These are phyloP conservation scores for Melierax canorus DNA, from an alignment of 2,113 vertebrate genomes.

Conservation along the genomic window DNA sequence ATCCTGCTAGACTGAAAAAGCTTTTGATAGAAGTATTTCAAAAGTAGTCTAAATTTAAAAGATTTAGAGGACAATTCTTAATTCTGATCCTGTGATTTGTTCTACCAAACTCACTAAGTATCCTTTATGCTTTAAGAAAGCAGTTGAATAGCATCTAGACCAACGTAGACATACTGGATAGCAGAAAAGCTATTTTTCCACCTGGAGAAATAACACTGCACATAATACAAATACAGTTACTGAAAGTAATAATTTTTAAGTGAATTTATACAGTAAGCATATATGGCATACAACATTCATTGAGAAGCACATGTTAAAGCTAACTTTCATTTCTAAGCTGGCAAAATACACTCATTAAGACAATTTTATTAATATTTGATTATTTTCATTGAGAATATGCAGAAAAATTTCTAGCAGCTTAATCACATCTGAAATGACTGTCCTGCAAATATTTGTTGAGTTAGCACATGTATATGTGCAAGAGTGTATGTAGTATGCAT, in stretches of 20 bases:
- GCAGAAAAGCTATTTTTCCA: not conserved
- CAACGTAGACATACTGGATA: not conserved
- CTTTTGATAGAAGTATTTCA: not conserved
- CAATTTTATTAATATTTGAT: not conserved
- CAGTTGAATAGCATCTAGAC: not conserved
- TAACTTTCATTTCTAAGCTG: not conserved
- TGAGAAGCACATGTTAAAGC: not conserved
- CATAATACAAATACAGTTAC: not conserved
- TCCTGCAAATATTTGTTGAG: not conserved
- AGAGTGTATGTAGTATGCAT: accelerated
- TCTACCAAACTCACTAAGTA: not conserved
- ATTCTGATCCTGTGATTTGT: not conserved
- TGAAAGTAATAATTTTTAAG: not conserved
- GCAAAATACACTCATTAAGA: not conserved
- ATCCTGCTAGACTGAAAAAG: not conserved
- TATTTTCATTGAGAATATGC: not conserved
- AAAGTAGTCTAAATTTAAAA: not conserved
- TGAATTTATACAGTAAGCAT: not conserved
- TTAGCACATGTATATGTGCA: not conserved
- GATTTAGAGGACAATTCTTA: not conserved
- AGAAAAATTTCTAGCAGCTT: not conserved
- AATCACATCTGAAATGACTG: not conserved
- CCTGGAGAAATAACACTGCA: not conserved
- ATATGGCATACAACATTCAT: not conserved
- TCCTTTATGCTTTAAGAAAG: not conserved